Evolutionary conservation across 2,888 invertebrate species (phyloP).

Genomic region (Chelonus formosanus): DNA sequence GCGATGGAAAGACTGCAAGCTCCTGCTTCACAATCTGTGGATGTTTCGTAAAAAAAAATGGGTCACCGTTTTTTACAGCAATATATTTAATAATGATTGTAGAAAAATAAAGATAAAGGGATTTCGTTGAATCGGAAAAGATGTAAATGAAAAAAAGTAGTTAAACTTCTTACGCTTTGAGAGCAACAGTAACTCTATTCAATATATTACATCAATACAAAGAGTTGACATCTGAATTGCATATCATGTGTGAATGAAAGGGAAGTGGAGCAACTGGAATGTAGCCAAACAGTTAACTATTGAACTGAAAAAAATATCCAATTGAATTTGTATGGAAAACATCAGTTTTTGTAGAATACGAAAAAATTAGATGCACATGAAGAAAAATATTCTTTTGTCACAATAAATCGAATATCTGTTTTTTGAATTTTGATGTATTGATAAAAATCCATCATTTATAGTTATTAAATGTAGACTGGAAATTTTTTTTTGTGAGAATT

Average conservation of each 20-base stretch:
- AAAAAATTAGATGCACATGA: neutral
- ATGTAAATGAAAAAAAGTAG: no score
- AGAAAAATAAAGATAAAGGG: neutral
- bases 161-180: neutral
- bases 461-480: no score
- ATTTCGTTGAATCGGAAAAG: no score
- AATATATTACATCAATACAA: constrained; percentile 6
- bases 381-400: constrained; percentile 25
- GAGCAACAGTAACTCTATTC: constrained; percentile 15
- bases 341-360: neutral
- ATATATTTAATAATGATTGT: no score
- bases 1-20: constrained; percentile 6
- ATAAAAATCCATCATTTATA: neutral
- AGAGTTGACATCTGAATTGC: constrained; percentile 20
- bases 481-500: no score
- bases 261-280: constrained; percentile 19
- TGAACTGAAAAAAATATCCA: constrained; percentile 11
- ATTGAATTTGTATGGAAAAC: constrained; percentile 10
- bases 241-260: constrained; percentile 22
- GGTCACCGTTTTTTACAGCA: no score
- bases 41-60: neutral
- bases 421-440: neutral
- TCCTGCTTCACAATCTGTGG: neutral
- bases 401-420: constrained; percentile 26
- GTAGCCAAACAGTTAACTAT: constrained; percentile 14